These are phyloP conservation scores for Bovichtus variegatus DNA, from an alignment of 2,797 vertebrate species.

Conservation along the genomic window DNA sequence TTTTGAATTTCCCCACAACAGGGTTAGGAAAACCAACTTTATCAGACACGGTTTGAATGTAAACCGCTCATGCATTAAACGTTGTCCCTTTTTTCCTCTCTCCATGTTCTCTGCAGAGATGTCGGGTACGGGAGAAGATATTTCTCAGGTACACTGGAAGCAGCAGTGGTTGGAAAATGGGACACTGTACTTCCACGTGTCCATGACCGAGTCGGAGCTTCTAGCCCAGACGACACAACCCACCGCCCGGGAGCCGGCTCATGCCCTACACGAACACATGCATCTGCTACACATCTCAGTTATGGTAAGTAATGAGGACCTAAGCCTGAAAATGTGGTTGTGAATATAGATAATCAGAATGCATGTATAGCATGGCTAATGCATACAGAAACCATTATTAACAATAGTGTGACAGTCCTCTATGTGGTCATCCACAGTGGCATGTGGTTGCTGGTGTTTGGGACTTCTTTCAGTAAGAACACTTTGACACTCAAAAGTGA, in stretches of 20 bases:
- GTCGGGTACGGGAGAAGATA: slow-evolving; percentile 93
- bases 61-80: background rate
- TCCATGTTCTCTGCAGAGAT: slow-evolving; percentile 88
- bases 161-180: slow-evolving; percentile 99
- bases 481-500: background rate
- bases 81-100: slow-evolving; percentile 35
- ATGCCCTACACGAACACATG: slow-evolving; percentile 94
- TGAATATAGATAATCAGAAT: background rate
- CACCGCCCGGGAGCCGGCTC: slow-evolving; percentile 90
- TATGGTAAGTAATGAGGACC: slow-evolving; percentile 89
- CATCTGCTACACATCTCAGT: slow-evolving; percentile 98
- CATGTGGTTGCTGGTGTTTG: background rate
- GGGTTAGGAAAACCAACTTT: background rate
- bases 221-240: slow-evolving; percentile 88
- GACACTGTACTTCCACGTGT: slow-evolving; percentile 97
- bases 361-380: background rate
- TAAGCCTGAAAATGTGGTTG: background rate
- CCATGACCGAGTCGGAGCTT: slow-evolving; percentile 90
- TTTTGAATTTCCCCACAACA: background rate
- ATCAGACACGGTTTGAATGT: slow-evolving; percentile 12
- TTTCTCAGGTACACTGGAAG: slow-evolving; percentile 97
- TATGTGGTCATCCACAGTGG: background rate
- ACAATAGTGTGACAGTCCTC: background rate
- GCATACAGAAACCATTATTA: background rate
- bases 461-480: background rate